Percentiles rank a stretch among this genome's conserved stretches.
Evolutionary conservation across 2,113 vertebrate genomes (phyloP).

Genomic region (Tympanuchus pallidicinctus): DNA sequence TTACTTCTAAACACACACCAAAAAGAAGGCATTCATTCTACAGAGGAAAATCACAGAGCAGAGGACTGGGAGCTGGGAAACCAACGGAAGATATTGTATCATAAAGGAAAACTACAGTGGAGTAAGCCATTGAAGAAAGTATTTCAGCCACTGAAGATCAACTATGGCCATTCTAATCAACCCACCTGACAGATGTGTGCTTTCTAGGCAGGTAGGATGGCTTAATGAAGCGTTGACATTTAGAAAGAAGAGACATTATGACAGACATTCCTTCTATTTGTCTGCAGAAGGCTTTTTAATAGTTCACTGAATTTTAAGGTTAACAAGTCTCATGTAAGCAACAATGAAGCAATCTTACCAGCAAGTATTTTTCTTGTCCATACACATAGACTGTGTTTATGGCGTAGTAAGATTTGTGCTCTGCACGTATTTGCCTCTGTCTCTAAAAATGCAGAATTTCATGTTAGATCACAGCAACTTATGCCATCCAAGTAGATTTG

Average conservation of each 20-base stretch:
- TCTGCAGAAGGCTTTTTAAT: neutral
- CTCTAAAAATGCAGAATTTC: slow-evolving; percentile 73
- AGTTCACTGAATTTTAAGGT: neutral
- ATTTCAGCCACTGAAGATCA: slow-evolving; percentile 5
- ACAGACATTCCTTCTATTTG: neutral
- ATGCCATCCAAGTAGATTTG: neutral
- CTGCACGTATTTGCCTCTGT: slow-evolving; percentile 87
- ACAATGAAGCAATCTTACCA: slow-evolving; percentile 81
- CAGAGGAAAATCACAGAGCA: neutral
- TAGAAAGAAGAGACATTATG: neutral
- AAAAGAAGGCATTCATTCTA: neutral
- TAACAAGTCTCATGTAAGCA: neutral
- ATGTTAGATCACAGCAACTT: slow-evolving; percentile 15
- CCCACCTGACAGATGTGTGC: neutral
- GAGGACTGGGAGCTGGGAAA: neutral
- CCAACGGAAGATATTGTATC: neutral
- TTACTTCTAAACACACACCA: neutral
- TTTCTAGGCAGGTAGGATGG: neutral
- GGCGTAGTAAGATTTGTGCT: slow-evolving; percentile 95
- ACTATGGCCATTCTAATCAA: neutral
- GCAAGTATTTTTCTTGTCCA: slow-evolving; percentile 97
- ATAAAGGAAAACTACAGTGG: neutral
- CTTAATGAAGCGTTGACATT: neutral
- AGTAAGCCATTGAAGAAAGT: neutral
- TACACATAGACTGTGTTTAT: slow-evolving; percentile 98